Conservation (phyloP, 2,888 invertebrate genomes). For the Dolomedes plantarius region DNA sequence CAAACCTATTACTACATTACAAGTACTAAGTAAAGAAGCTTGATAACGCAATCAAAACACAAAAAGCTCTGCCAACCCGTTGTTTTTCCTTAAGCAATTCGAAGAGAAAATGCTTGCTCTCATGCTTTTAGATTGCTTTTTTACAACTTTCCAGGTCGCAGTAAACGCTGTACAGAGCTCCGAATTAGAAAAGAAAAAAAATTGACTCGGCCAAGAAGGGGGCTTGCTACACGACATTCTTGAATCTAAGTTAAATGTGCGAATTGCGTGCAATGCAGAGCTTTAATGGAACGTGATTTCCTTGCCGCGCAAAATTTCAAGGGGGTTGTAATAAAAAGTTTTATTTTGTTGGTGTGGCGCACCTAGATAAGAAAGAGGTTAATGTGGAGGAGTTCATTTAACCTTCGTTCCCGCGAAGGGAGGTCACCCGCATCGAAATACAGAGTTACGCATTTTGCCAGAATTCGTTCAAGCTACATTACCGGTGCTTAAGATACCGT, state of each 20-base stretch:
- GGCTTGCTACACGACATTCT: constrained; percentile 42
- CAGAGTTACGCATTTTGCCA: background rate
- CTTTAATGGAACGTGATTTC: constrained; percentile 53
- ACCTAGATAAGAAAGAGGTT: constrained; percentile 43
- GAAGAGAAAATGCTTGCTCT: constrained; percentile 23
- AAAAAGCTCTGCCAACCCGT: background rate
- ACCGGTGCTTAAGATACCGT: background rate
- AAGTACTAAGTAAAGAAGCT: constrained; percentile 5
- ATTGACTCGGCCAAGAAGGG: constrained; percentile 23
- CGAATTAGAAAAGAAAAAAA: constrained; percentile 47
- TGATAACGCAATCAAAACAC: constrained; percentile 17
- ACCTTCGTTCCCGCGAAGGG: background rate
- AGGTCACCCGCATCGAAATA: background rate
- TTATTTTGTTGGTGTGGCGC: constrained; percentile 27
- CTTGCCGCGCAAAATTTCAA: constrained; percentile 37
- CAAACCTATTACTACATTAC: constrained; percentile 14
- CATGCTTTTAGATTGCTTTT: constrained; percentile 52
- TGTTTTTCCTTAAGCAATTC: constrained; percentile 36
- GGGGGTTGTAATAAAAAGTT: constrained; percentile 48
- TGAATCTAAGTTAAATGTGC: constrained; percentile 64
- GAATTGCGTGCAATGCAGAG: constrained; percentile 50
- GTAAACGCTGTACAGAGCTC: constrained; percentile 55
- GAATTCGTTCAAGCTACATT: background rate
- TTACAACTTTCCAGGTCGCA: constrained; percentile 36
- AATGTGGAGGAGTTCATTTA: constrained; percentile 46